Conservation (phyloP, 2,113 vertebrate species). For the Ptilonorhynchus violaceus region DNA sequence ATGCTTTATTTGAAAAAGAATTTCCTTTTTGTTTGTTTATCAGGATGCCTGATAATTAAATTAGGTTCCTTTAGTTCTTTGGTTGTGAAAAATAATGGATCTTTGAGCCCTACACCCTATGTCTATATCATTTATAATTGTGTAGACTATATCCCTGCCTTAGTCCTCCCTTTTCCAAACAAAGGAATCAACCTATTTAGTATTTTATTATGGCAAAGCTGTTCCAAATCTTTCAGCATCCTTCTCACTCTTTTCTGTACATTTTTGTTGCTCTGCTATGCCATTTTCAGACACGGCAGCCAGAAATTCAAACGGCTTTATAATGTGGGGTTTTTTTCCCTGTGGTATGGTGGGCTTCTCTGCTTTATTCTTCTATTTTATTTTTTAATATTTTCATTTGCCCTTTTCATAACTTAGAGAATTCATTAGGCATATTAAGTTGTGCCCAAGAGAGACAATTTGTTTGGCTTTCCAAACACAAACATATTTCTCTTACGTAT, state of each 20-base stretch:
- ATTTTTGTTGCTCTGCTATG: not conserved
- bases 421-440: constrained; percentile 5
- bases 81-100: constrained; percentile 28
- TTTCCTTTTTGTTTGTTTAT: constrained; percentile 61
- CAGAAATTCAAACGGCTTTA: not conserved
- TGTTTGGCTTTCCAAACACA: not conserved
- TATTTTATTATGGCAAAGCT: not conserved
- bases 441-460: not conserved
- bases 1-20: constrained; percentile 44
- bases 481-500: not conserved
- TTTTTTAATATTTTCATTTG: not conserved
- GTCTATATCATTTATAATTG: not conserved
- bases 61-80: not conserved
- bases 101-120: not conserved
- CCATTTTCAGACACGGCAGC: not conserved
- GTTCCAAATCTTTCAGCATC: not conserved
- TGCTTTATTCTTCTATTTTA: not conserved
- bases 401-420: not conserved
- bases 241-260: not conserved
- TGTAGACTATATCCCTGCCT: not conserved
- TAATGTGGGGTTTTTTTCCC: rapidly evolving
- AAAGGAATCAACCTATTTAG: not conserved
- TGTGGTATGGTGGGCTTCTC: not conserved
- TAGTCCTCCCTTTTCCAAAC: not conserved
- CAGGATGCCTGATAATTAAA: constrained; percentile 36